A percentile compares a stretch with the other conserved stretches of the same genome.
Evolutionary conservation across 2,797 vertebrate species (phyloP).

Genomic region (Sebastes itinus): DNA sequence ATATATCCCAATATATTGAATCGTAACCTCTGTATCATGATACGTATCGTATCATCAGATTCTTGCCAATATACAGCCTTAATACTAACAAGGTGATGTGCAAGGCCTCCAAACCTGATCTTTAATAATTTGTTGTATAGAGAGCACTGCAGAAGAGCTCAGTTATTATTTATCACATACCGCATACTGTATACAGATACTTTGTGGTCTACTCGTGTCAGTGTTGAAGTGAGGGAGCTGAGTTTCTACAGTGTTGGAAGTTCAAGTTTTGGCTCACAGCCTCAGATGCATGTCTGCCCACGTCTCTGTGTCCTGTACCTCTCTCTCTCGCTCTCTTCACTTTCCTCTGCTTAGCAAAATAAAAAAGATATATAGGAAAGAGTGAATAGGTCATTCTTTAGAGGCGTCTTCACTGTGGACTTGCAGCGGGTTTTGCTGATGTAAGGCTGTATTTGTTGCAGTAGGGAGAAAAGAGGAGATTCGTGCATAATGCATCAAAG

Average conservation of each 20-base stretch:
- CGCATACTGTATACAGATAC: neutral
- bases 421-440: constrained; percentile 22
- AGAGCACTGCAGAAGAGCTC: neutral
- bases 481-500: constrained; percentile 56
- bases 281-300: constrained; percentile 3
- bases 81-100: neutral
- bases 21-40: too few relatives aligned
- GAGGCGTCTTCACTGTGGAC: constrained; percentile 14
- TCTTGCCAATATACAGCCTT: too few relatives aligned
- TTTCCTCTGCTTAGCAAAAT: neutral
- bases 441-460: constrained; percentile 15
- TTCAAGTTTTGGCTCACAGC: neutral
- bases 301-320: neutral
- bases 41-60: too few relatives aligned
- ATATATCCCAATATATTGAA: too few relatives aligned
- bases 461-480: constrained; percentile 13
- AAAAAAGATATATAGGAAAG: neutral
- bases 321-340: neutral
- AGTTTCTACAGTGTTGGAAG: neutral
- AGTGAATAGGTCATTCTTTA: constrained; percentile 14
- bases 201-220: neutral
- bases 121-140: neutral
- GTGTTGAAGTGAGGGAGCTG: neutral
- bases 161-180: constrained; percentile 6
- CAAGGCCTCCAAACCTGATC: neutral